Conservation (phyloP, 2,797 vertebrate species). For the Apogon talboti region DNA sequence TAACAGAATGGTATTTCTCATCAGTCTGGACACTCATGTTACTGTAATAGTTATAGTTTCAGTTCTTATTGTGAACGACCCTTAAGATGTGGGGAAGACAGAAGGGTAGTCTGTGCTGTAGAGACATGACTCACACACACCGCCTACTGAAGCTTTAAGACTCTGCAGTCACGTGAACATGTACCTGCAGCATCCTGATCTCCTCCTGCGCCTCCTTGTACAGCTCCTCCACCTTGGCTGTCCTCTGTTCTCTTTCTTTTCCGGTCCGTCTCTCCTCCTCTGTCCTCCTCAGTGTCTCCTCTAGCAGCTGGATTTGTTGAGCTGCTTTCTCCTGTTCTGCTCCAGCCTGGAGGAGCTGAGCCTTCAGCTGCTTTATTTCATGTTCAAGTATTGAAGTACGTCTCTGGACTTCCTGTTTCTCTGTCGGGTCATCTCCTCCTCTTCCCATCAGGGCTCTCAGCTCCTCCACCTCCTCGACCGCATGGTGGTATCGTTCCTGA, state of each 20-base stretch:
- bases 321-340: constrained; percentile 83
- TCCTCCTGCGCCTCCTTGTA: constrained; percentile 93
- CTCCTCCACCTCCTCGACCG: constrained; percentile 85
- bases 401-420: constrained; percentile 70
- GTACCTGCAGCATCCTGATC: constrained; percentile 88
- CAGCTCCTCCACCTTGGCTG: constrained; percentile 83
- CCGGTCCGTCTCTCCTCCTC: constrained; percentile 77
- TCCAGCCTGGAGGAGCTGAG: constrained; percentile 81
- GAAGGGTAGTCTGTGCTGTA: too few relatives aligned
- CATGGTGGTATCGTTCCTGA: constrained; percentile 86
- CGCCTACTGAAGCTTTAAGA: too few relatives aligned
- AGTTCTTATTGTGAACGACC: too few relatives aligned
- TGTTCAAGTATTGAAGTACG: constrained; percentile 70
- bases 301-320: constrained; percentile 83
- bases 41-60: too few relatives aligned
- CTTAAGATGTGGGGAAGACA: too few relatives aligned
- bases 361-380: constrained; percentile 86
- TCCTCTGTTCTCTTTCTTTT: constrained; percentile 80
- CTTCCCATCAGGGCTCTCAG: constrained; percentile 77
- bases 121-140: too few relatives aligned
- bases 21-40: too few relatives aligned
- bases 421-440: constrained; percentile 56
- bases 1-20: too few relatives aligned
- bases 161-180: not conserved
- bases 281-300: constrained; percentile 82